Evolutionary conservation across 2,888 invertebrate genomes (phyloP).

Genomic region (Hemithea aestivaria): DNA sequence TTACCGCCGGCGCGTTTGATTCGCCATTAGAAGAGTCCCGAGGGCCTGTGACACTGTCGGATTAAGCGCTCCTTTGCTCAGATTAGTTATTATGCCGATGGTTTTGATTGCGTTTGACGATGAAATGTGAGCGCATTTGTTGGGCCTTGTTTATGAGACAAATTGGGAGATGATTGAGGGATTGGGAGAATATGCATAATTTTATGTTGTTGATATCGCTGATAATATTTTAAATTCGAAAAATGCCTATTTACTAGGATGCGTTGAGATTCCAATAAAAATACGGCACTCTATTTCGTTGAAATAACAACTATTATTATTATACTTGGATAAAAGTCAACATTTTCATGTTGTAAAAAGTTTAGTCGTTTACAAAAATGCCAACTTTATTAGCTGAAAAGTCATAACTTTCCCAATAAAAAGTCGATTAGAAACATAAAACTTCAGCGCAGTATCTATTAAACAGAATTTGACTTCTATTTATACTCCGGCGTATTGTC

Average conservation of each 20-base stretch:
- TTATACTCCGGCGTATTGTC: constrained; percentile 36
- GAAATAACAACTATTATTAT: no score
- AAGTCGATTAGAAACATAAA: constrained; percentile 1
- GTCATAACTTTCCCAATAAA: background rate
- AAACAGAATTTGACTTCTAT: constrained; percentile 34
- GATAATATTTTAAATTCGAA: no score
- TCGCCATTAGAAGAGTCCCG: constrained; percentile 45
- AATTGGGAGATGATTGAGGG: background rate
- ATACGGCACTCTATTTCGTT: no score
- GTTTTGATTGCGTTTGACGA: constrained; percentile 25
- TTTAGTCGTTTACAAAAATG: background rate
- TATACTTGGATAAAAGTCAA: no score
- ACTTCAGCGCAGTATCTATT: constrained; percentile 7
- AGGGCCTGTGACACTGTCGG: constrained; percentile 38
- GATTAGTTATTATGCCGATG: constrained; percentile 20
- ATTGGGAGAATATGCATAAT: no score
- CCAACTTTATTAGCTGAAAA: background rate
- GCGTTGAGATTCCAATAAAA: no score
- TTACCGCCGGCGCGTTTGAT: constrained; percentile 63
- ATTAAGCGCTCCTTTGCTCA: constrained; percentile 38
- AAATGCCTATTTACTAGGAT: no score
- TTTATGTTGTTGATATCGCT: no score
- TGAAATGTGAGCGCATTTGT: constrained; percentile 16
- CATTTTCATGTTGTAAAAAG: background rate
- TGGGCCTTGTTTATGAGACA: constrained; percentile 4